Conservation (phyloP, 2,888 invertebrate species). For the Megamerina dolium region DNA sequence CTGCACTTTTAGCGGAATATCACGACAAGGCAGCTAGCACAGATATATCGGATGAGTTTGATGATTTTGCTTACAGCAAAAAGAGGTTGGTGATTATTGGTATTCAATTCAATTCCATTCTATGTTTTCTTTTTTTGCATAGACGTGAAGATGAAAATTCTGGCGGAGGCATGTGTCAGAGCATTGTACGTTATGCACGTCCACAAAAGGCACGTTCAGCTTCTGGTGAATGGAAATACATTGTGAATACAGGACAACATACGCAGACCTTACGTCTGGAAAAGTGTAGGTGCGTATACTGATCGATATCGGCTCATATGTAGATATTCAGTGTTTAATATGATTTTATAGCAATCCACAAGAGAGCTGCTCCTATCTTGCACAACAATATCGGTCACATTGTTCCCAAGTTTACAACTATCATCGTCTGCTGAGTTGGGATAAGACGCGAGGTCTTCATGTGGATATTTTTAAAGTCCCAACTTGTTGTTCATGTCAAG, state of each 20-base stretch:
- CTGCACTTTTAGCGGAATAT: constrained; percentile 66
- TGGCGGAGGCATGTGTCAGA: constrained; percentile 70
- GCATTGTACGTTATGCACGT: constrained; percentile 70
- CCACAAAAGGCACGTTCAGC: constrained; percentile 76
- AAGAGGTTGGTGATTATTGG: constrained; percentile 37
- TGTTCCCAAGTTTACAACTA: constrained; percentile 80
- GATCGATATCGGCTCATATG: background rate
- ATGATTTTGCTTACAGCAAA: constrained; percentile 37
- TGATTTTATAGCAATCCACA: constrained; percentile 60
- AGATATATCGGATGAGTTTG: constrained; percentile 46
- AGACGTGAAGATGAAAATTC: constrained; percentile 62
- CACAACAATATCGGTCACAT: constrained; percentile 71
- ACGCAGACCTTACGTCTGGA: constrained; percentile 76
- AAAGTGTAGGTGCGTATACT: constrained; percentile 57
- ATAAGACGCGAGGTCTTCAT: constrained; percentile 69
- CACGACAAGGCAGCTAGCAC: constrained; percentile 52
- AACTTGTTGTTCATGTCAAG: constrained; percentile 76
- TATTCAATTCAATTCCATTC: too few relatives aligned
- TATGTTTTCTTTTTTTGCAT: constrained; percentile 16
- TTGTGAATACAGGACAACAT: constrained; percentile 78
- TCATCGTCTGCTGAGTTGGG: constrained; percentile 76
- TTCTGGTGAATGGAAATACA: constrained; percentile 77
- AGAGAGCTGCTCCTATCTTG: constrained; percentile 70
- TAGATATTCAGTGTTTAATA: constrained; percentile 9
- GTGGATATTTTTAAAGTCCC: constrained; percentile 82